Evolutionary conservation across 2,113 vertebrate genomes (phyloP), one percentile per base, ranked within the genome.

Genomic region (Macquaria ambigua): DNA sequence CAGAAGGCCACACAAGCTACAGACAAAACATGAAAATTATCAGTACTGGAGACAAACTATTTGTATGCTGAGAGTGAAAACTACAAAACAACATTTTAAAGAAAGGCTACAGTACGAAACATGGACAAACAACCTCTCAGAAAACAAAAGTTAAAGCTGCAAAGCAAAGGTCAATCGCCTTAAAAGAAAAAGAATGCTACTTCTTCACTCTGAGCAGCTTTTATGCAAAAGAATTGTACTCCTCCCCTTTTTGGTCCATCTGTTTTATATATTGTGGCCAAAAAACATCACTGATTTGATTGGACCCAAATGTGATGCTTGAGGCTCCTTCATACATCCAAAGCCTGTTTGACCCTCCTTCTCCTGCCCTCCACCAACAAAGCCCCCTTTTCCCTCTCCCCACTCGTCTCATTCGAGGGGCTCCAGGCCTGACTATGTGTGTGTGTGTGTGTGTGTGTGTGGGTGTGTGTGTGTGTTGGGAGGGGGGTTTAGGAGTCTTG

Each of bases 231-330:
- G 79, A 86, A 71, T 72, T 66, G 56, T 69, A 80, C 79, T 78
- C 80, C 87, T 91, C 85, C 87, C 67, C 73, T 74, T 87, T 92
- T 91, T 81, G 61, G 82, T 87, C 86, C 93, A 94, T 95, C 93
- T 95, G 93, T 94, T 95, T 93, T 92, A 84, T 87, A 95, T 93
- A 89, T 87, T 80, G 83, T 77, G 80, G 84, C 86, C 82, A 92
- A 92, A 94, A 93, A 93, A 93, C 92, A 93, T 91, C 63, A 77
- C 77, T 87, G 89, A 91, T 92, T 88, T 95, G 89, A 95, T 94
- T 93, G 89, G 87, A 92, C 81, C 92, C 92, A 94, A 94, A 94
- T 95, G 94, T 94, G 90, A 93, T 28, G 92, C 94, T 95, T 52
- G 76, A 86, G 93, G 93, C 93, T 92, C 80, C 80, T 84, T 90